Percentiles rank a stretch among this genome's conserved stretches.
phyloP scores from a whole-genome alignment of 2,797 vertebrate species.

The Potorous gilbertii region DNA sequence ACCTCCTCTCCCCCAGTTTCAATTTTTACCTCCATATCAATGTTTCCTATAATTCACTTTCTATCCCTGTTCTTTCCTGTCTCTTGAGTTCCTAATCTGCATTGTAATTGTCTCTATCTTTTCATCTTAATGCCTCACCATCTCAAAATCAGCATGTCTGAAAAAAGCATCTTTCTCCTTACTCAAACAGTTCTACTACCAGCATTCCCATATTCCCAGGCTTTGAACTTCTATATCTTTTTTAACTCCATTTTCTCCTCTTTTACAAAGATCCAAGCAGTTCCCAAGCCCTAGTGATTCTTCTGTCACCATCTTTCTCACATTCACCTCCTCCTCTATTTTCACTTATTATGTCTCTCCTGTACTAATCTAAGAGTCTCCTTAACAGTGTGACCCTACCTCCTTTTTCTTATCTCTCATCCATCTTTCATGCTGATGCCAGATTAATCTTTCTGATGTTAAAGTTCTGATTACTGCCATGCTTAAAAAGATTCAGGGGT shows the following conservation, averaged over 20 bases:
- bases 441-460: not conserved
- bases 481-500: not conserved
- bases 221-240: not conserved
- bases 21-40: not conserved
- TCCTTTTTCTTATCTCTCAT: not conserved
- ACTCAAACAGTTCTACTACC: not conserved
- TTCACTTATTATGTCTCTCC: not conserved
- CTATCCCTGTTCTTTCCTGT: not conserved
- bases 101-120: not conserved
- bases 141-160: not conserved
- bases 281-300: not conserved
- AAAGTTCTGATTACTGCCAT: not conserved
- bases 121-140: not conserved
- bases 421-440: not conserved
- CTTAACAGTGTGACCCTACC: not conserved
- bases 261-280: not conserved
- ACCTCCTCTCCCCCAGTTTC: not conserved
- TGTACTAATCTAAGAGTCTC: not conserved
- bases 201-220: not conserved
- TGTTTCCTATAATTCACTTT: not conserved
- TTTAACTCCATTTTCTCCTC: not conserved
- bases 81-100: not conserved
- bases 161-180: not conserved
- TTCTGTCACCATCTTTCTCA: not conserved
- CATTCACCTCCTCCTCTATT: not conserved